A percentile compares a stretch with the other conserved stretches of the same genome.
Conservation (phyloP, 2,888 invertebrate species). For the Mythimna vitellina region DNA sequence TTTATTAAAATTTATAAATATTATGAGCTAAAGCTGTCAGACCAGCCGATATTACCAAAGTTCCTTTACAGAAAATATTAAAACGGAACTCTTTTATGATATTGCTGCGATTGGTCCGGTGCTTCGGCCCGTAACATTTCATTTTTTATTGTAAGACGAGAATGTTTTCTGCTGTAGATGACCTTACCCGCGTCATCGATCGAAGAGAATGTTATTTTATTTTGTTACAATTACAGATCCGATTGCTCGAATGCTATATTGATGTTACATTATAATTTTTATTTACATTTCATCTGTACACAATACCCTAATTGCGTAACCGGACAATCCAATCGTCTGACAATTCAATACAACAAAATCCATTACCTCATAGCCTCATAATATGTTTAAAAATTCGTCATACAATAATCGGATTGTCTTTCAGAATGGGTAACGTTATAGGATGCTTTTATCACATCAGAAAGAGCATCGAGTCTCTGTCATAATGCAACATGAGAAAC, state of each 20-base stretch:
- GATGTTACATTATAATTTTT: constrained; percentile 8
- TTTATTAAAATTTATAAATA: too few relatives aligned
- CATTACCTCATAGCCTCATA: neutral
- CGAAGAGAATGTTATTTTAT: constrained; percentile 35
- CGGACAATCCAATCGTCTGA: neutral
- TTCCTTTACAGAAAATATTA: constrained; percentile 31
- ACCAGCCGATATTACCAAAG: constrained; percentile 10
- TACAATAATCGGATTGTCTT: constrained; percentile 21
- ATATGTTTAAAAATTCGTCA: neutral
- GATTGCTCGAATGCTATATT: constrained; percentile 4
- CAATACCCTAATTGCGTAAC: neutral
- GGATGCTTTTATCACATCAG: neutral
- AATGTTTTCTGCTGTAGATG: constrained; percentile 35
- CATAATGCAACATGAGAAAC: neutral
- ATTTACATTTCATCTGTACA: neutral
- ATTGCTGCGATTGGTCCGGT: constrained; percentile 18
- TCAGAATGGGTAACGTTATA: neutral
- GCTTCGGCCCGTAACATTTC: constrained; percentile 26
- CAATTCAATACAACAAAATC: constrained; percentile 17
- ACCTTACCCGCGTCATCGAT: constrained; percentile 30
- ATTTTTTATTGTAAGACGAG: constrained; percentile 43
- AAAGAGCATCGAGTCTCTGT: neutral
- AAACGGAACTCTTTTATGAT: constrained; percentile 39
- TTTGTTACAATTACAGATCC: constrained; percentile 16
- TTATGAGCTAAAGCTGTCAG: neutral